Conservation (phyloP, 2,113 vertebrate species). For the Paralichthys olivaceus region DNA sequence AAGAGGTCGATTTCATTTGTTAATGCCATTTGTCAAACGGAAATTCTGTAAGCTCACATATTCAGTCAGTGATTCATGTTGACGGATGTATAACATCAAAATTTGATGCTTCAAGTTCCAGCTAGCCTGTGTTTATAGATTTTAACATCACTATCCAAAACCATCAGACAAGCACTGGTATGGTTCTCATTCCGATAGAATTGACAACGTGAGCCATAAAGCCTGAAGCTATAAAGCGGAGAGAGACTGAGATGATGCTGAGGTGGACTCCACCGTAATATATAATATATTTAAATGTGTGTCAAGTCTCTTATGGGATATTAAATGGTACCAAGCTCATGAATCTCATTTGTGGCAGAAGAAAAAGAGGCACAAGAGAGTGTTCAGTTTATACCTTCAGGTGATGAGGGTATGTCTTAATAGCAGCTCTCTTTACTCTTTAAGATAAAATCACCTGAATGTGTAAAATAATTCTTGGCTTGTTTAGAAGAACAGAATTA, state of each 20-base stretch:
- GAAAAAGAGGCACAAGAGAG: conserved; percentile 25
- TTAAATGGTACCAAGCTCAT: conserved; percentile 8
- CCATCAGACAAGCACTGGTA: too few species aligned
- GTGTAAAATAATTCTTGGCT: not conserved
- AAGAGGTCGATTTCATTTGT: too few species aligned
- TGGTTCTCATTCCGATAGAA: not conserved
- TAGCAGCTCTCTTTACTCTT: not conserved
- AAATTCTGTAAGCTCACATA: not conserved
- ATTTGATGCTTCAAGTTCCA: not conserved
- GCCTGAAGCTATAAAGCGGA: not conserved
- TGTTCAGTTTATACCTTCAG: conserved; percentile 17
- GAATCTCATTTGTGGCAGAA: conserved; percentile 37
- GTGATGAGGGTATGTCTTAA: conserved; percentile 6
- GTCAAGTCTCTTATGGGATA: conserved; percentile 24
- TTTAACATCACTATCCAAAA: not conserved
- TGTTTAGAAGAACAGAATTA: not conserved
- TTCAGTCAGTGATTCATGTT: not conserved
- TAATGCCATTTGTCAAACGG: not conserved
- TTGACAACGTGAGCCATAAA: not conserved
- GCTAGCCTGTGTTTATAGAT: not conserved
- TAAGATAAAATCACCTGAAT: not conserved
- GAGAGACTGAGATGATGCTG: not conserved
- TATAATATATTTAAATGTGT: conserved; percentile 16
- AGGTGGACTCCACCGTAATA: not conserved
- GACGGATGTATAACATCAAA: not conserved